Conservation (phyloP, 2,888 invertebrate species). For the Drosophila picticornis region DNA sequence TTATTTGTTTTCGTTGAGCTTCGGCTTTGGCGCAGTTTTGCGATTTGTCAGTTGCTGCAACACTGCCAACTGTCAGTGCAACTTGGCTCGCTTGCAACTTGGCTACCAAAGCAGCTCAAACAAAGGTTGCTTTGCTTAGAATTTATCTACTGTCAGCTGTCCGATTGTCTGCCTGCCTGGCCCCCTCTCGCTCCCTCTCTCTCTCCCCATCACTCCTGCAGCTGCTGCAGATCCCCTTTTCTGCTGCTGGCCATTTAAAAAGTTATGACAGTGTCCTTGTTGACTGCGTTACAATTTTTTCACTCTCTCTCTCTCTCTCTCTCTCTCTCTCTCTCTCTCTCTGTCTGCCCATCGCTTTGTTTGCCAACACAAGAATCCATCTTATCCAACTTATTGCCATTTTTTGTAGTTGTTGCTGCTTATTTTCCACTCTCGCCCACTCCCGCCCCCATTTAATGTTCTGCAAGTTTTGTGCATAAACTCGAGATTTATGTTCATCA, state of each 20-base stretch:
- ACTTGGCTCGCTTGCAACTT: slow-evolving; percentile 60
- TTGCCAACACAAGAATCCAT: slow-evolving; percentile 47
- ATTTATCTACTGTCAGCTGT: slow-evolving; percentile 78
- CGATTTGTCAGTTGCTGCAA: slow-evolving; percentile 63
- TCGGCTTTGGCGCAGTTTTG: slow-evolving; percentile 52
- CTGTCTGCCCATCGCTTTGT: slow-evolving; percentile 28
- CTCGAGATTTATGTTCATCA: slow-evolving; percentile 63
- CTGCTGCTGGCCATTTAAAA: slow-evolving; percentile 69
- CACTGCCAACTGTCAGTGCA: slow-evolving; percentile 67
- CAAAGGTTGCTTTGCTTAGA: slow-evolving; percentile 76
- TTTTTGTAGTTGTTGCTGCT: slow-evolving; percentile 34
- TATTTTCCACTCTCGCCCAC: slow-evolving; percentile 41
- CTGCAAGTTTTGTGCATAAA: slow-evolving; percentile 69
- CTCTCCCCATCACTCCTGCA: neutral
- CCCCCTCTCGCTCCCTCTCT: neutral
- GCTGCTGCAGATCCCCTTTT: slow-evolving; percentile 9
- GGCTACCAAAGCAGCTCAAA: slow-evolving; percentile 56
- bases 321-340: slow-evolving; percentile 28
- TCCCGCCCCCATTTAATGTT: slow-evolving; percentile 53
- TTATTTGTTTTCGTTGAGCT: slow-evolving; percentile 18
- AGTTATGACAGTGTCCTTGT: slow-evolving; percentile 79
- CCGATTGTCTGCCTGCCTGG: slow-evolving; percentile 24
- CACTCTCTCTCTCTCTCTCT: slow-evolving; percentile 35
- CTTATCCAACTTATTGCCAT: slow-evolving; percentile 44
- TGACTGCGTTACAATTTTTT: slow-evolving; percentile 65